Conservation (phyloP, 2,113 vertebrate species). For the Ia io region DNA sequence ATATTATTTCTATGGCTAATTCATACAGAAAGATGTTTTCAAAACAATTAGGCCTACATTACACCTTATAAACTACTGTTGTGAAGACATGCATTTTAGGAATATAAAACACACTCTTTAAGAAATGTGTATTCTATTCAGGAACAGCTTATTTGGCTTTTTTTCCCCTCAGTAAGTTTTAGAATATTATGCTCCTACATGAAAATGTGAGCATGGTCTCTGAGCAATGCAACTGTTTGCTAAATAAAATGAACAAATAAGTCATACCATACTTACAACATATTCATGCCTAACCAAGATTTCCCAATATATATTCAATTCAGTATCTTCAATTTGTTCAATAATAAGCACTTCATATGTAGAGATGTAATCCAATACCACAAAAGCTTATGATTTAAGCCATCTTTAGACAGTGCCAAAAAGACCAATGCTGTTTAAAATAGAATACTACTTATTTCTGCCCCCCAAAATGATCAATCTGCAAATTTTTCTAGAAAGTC, state of each 20-base stretch:
- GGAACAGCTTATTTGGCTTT: background rate
- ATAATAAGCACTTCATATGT: constrained; percentile 36
- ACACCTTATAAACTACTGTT: background rate
- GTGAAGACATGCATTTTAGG: background rate
- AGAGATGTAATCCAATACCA: constrained; percentile 1
- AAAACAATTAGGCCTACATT: constrained; percentile 13
- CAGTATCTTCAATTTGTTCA: constrained; percentile 41
- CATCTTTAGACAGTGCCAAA: constrained; percentile 9
- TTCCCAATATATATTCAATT: constrained; percentile 1
- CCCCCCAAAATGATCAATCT: background rate
- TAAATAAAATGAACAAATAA: constrained; percentile 36
- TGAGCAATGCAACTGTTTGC: constrained; percentile 30
- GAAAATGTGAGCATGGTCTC: background rate
- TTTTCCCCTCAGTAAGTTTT: background rate
- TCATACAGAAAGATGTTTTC: constrained; percentile 19
- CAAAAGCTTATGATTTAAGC: constrained; percentile 6
- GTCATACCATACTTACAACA: background rate
- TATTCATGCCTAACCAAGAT: constrained; percentile 12
- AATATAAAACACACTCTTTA: constrained; percentile 18
- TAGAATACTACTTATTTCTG: constrained; percentile 27
- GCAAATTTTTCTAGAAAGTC: background rate
- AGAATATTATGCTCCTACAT: background rate
- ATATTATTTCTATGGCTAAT: constrained; percentile 11
- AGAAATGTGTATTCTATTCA: constrained; percentile 10
- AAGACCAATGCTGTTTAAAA: constrained; percentile 35